Percentiles rank a stretch among this genome's conserved stretches.
These are phyloP conservation scores for Struthidea cinerea DNA, from an alignment of 2,113 vertebrate species.

Conservation along the genomic window DNA sequence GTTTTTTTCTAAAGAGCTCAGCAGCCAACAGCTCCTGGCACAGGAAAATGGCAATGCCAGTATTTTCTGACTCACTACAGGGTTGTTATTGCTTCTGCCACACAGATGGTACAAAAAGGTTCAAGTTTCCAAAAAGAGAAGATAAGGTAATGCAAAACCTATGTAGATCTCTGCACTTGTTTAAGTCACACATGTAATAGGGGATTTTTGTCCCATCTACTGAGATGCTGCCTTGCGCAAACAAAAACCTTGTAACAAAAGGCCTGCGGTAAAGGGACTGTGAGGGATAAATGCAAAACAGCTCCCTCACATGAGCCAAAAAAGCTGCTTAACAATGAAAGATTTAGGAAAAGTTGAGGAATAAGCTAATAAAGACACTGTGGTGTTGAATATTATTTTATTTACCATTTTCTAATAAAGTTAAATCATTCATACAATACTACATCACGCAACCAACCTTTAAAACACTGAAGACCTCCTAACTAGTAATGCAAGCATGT, in stretches of 20 bases:
- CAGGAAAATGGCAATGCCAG: neutral
- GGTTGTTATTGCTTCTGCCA: neutral
- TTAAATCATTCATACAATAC: neutral
- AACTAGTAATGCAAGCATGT: neutral
- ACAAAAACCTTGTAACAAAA: neutral
- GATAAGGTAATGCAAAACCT: neutral
- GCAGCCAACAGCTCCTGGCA: neutral
- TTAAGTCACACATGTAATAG: neutral
- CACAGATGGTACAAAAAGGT: neutral
- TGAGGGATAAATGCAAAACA: neutral
- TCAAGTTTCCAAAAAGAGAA: neutral
- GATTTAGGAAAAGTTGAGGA: neutral
- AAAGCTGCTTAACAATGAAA: neutral
- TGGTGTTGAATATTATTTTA: neutral
- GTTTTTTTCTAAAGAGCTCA: neutral
- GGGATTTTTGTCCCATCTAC: rapidly evolving
- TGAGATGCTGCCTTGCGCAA: neutral
- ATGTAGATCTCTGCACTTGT: neutral
- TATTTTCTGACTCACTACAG: neutral
- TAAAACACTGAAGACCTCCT: neutral
- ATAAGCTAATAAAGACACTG: neutral
- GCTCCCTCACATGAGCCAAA: rapidly evolving
- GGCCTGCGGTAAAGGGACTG: neutral
- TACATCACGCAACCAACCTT: neutral
- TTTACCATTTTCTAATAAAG: neutral